Evolutionary conservation across 1,140 invertebrate species (phyloP).

Genomic region (Idris sp.): DNA sequence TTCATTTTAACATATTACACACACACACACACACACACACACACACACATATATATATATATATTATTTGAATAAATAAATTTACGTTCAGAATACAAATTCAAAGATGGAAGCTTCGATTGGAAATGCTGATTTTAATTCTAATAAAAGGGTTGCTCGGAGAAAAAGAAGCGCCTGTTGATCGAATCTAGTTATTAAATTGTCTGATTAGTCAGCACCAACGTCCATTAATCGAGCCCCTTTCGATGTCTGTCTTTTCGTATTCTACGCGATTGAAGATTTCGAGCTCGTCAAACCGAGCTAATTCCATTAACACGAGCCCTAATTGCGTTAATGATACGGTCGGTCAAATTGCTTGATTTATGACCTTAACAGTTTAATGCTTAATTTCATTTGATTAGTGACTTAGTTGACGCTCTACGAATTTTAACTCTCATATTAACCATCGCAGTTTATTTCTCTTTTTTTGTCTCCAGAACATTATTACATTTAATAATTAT

Average conservation of each 20-base stretch:
- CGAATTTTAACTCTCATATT: too few relatives aligned
- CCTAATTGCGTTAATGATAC: conserved; percentile 52
- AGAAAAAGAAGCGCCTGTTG: conserved; percentile 48
- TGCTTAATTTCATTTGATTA: too few relatives aligned
- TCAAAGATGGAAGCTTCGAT: neutral
- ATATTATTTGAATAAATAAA: too few relatives aligned
- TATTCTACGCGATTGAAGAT: conserved; percentile 48
- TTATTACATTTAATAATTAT: too few relatives aligned
- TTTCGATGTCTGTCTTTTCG: conserved; percentile 33
- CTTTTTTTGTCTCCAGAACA: too few relatives aligned
- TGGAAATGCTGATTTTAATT: too few relatives aligned
- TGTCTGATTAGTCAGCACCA: conserved; percentile 41
- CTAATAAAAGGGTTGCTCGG: conserved; percentile 5
- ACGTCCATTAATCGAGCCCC: conserved; percentile 1
- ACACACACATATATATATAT: too few relatives aligned
- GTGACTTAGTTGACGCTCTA: too few relatives aligned
- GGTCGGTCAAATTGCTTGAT: conserved; percentile 38
- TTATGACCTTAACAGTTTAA: too few relatives aligned
- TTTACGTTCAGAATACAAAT: conserved; percentile 10
- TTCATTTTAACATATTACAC: too few relatives aligned
- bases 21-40: too few relatives aligned
- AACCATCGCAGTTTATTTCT: too few relatives aligned
- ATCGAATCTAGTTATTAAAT: conserved; percentile 59
- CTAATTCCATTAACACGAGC: conserved; percentile 50
- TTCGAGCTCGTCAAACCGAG: conserved; percentile 42